phyloP scores from a whole-genome alignment of 2,113 vertebrate species.

The Vidua chalybeata region DNA sequence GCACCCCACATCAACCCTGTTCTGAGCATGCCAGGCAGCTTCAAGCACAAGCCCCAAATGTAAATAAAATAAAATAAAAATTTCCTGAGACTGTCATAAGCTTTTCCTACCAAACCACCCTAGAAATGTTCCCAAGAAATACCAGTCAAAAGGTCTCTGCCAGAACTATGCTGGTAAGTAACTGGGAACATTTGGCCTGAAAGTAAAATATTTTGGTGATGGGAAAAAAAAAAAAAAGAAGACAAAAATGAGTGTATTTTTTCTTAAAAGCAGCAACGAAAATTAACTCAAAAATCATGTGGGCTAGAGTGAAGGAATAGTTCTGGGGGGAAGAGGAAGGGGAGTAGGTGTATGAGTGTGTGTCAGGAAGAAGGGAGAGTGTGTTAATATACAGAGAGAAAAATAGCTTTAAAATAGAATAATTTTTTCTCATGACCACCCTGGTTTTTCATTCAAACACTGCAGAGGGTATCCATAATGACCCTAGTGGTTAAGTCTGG shows the following conservation, averaged over 20 bases:
- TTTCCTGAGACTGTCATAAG: slow-evolving; percentile 34
- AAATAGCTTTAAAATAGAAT: background rate
- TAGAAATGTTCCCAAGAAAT: slow-evolving; percentile 18
- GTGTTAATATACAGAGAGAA: background rate
- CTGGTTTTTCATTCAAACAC: background rate
- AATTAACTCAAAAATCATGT: slow-evolving; percentile 5
- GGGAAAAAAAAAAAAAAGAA: background rate
- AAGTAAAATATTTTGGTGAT: slow-evolving; percentile 43
- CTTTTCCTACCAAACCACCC: slow-evolving; percentile 52
- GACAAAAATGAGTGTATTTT: background rate
- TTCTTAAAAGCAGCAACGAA: slow-evolving; percentile 16
- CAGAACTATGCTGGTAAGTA: slow-evolving; percentile 50
- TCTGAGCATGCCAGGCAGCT: background rate
- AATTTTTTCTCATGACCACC: background rate
- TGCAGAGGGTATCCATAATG: fast-evolving
- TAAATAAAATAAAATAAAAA: background rate
- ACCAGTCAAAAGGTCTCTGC: slow-evolving; percentile 7
- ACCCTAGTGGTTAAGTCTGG: background rate
- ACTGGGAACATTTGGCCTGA: slow-evolving; percentile 12
- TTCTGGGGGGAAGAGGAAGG: background rate
- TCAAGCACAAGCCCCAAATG: background rate
- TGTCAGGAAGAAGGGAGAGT: background rate
- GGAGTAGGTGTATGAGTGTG: background rate
- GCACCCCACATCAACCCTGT: background rate
- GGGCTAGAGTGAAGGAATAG: background rate